Conservation (phyloP, 1,140 invertebrate genomes). For the Anthonomus grandis region DNA sequence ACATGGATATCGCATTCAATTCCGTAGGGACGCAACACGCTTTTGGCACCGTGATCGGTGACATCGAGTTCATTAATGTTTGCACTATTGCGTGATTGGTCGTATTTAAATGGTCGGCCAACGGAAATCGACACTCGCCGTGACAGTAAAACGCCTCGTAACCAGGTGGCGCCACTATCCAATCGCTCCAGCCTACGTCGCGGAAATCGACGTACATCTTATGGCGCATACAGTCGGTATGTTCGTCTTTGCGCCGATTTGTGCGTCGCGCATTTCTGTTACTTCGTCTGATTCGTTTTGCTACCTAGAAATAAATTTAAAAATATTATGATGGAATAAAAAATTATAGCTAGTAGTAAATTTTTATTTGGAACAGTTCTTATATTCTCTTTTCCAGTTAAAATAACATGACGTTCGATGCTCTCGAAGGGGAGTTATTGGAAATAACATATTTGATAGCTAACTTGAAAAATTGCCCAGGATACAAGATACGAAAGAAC, state of each 20-base stretch:
- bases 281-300: constrained; percentile 44
- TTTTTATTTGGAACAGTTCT: no score
- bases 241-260: constrained; percentile 53
- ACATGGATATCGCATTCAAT: constrained; percentile 86
- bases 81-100: constrained; percentile 99
- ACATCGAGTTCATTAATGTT: constrained; percentile 89
- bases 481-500: no score
- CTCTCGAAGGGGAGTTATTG: no score
- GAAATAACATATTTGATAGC: no score
- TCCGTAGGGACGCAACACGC: constrained; percentile 92
- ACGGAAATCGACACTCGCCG: constrained; percentile 90
- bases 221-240: constrained; percentile 79
- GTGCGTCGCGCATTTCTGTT: constrained; percentile 44
- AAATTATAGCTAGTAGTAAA: no score
- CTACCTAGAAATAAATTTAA: no score
- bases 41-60: constrained; percentile 82
- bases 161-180: constrained; percentile 97
- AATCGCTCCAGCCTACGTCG: constrained; percentile 97
- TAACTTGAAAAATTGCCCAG: no score
- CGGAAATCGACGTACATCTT: constrained; percentile 93
- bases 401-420: no score
- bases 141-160: constrained; percentile 95
- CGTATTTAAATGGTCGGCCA: constrained; percentile 90
- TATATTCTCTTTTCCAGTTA: no score
- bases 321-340: no score